Base-by-base conservation (phyloP, 2,797 vertebrate species). In the Melanotaenia trifasciata region DNA sequence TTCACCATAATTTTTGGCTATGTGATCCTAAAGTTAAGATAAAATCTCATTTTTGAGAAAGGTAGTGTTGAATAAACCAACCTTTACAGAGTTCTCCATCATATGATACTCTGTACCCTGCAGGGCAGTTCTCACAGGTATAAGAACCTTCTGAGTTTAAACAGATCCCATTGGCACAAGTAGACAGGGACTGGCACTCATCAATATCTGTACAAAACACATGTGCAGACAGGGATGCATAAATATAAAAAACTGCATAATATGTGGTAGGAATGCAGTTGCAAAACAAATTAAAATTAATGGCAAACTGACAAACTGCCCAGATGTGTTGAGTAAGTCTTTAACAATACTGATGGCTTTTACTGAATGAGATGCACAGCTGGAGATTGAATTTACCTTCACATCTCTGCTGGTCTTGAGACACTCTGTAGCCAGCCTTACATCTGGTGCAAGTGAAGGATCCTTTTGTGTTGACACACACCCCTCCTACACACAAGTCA, bases 71-170 rank as follows among this genome's bases (percentile, higher is more conserved):
- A 67, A 63, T 57, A 92, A 94, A 87, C 93, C 54, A 43, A 95
- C 95, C 95, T 90, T 94, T 79, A 70, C 95, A 96, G 36, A 92
- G 81, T 73, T 94, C 92, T 30, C 94, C 94, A 10, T 94, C 92
- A 78, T 89, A 74, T 22, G 94, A 94, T 40, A 94, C 85, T 2
- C 4, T 78, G 90, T 94, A 95, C 1, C 95, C 95, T 5, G 87
- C 45, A 3, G 92, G 92, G 81, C 95, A 95, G 67, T 86, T 80
- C 70, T 90, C 79, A 71, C 90, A 94, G 64, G 83, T 89, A 84
- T 93, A 94, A 59, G 95, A 97, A 63, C 96, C 97, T 62, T 97
- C 94, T 0, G 94, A 94, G 85, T 97, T 97, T 59, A 96, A 86
- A 89, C 96, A 98, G 88, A 96, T 94, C 78, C 94, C 94, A 0